Base-by-base conservation (phyloP, 2,888 invertebrate genomes). In the Euplexia lucipara region DNA sequence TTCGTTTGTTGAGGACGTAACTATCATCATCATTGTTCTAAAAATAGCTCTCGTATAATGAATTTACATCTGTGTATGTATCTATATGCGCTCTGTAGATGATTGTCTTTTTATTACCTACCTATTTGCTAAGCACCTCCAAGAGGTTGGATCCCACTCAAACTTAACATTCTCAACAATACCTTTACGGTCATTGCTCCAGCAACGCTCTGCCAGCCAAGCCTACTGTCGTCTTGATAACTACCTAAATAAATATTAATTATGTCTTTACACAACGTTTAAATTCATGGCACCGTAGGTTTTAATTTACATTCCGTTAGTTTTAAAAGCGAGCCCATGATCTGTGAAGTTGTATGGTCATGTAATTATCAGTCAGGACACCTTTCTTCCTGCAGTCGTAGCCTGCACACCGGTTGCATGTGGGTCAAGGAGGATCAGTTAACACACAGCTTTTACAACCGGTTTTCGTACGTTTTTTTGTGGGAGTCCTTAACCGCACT, bases 371-470 rank as follows among this genome's bases (percentile, higher is more conserved):
- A 79, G 66, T 73, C 80, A 81, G 84, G 84, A 88, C 82, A 85
- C 83, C 84, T 86, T 88, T 89, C 90, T 91, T 93, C 91, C 90
- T 87, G 59, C 81, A 48, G 34, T 75, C 48, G 49, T 47, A 59
- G 54, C 65, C 12, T 35, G 65, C 47, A 47, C 76, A 83, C 82
- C 66, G 76, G 82, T 75, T 58, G 65, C 73, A 87, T 86, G 83
- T 92, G 77, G 92, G 93, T 93, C 93, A 93, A 94, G 93, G 93
- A 91, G 90, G 88, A 85, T 88, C 81, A 82, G 80, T 87, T 79
- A 82, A 86, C 84, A 86, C 84, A 84, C 86, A 80, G 83, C 88
- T 88, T 84, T 89, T 89, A 86, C 81, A 90, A 92, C 93, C 90
- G 92, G 92, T 93, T 91, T 76, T 75, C 70, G 66, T 77, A 74